These are phyloP conservation scores for Iselma pallidipennis DNA, from an alignment of 2,888 invertebrate genomes.

Conservation along the genomic window DNA sequence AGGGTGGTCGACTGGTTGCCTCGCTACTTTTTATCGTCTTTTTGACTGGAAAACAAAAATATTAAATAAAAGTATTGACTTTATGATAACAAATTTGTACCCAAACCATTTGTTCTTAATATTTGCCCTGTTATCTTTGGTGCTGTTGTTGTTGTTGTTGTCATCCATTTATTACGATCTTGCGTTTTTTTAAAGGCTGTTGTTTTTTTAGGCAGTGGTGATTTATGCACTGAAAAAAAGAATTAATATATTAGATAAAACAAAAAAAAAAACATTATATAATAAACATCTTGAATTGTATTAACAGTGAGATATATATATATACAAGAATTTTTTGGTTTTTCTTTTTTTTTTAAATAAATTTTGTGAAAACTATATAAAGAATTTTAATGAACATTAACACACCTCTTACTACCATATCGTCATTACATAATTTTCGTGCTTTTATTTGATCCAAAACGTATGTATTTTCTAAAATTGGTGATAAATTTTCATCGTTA, in stretches of 20 bases:
- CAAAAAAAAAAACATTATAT: conserved; percentile 1
- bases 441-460: conserved; percentile 27
- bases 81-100: neutral
- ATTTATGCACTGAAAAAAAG: conserved; percentile 11
- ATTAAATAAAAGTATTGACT: neutral
- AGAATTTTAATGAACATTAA: conserved; percentile 39
- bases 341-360: conserved; percentile 8
- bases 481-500: conserved; percentile 9
- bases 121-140: neutral
- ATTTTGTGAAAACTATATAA: conserved; percentile 31
- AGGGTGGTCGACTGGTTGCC: neutral
- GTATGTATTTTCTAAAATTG: conserved; percentile 35
- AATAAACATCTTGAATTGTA: conserved; percentile 3
- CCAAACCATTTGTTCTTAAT: neutral
- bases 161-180: conserved; percentile 1
- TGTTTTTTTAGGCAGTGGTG: conserved; percentile 6
- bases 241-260: conserved; percentile 3
- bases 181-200: neutral
- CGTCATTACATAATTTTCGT: conserved; percentile 31
- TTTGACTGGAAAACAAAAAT: neutral
- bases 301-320: no score
- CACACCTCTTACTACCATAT: conserved; percentile 46
- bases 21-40: neutral
- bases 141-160: neutral
- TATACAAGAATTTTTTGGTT: no score